Conservation (phyloP, 2,888 invertebrate species). For the Diadegma fenestrale region DNA sequence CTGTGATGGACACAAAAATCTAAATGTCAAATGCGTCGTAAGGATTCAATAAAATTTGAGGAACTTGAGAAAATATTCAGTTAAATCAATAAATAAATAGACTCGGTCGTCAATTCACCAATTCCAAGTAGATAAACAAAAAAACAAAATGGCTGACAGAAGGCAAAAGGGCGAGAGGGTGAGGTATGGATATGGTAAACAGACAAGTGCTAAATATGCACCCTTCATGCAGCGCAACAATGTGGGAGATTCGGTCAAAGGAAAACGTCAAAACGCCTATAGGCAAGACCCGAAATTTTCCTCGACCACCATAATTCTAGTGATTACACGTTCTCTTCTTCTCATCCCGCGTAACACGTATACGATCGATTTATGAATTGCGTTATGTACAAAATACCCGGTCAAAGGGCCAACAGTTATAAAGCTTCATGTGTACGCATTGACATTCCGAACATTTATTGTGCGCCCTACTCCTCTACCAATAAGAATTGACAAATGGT, state of each 20-base stretch:
- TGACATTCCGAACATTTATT: conserved; percentile 5
- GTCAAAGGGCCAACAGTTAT: conserved; percentile 70
- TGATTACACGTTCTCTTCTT: conserved; percentile 64
- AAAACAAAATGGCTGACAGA: conserved; percentile 15
- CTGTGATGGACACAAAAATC: not conserved
- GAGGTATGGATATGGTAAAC: conserved; percentile 33
- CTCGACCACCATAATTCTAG: conserved; percentile 73
- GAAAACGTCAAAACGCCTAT: conserved; percentile 50
- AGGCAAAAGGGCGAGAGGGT: not conserved
- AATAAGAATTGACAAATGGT: conserved; percentile 41
- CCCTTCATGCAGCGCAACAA: conserved; percentile 65
- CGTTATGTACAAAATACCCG: conserved; percentile 66
- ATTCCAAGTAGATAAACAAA: not conserved
- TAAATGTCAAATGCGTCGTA: too few species aligned
- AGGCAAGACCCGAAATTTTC: conserved; percentile 55
- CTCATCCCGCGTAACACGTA: not conserved
- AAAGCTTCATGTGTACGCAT: conserved; percentile 5
- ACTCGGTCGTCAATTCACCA: not conserved
- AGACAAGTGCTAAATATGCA: conserved; percentile 74
- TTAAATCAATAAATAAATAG: not conserved
- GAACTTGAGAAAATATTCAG: not conserved
- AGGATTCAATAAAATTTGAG: not conserved
- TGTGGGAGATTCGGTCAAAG: conserved; percentile 70
- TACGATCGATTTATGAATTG: conserved; percentile 72
- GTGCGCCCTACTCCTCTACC: not conserved